Evolutionary conservation across 2,113 vertebrate genomes (phyloP).

Genomic region (Morphnarchus princeps): DNA sequence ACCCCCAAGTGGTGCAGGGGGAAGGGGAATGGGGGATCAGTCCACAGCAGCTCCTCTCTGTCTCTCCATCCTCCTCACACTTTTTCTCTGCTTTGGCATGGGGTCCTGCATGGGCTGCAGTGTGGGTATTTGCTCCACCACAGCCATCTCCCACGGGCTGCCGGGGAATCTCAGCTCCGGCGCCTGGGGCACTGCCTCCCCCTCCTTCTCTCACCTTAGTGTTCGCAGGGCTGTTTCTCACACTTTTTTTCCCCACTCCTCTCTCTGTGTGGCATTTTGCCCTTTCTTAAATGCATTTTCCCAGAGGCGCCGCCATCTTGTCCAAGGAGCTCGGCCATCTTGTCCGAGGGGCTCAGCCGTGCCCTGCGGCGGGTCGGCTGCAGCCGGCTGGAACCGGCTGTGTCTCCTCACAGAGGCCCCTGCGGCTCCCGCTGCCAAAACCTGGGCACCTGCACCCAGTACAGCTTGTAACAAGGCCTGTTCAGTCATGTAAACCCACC

Average conservation of each 20-base stretch:
- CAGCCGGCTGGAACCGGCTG: accelerated
- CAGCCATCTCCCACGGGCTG: accelerated
- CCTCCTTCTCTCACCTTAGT: neutral
- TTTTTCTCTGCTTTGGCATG: neutral
- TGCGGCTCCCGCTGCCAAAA: accelerated
- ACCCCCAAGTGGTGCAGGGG: accelerated
- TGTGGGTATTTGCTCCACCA: neutral
- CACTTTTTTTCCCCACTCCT: neutral
- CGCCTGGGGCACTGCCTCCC: neutral
- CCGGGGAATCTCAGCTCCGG: neutral
- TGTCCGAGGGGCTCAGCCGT: neutral
- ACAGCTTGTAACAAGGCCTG: neutral
- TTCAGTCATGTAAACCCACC: neutral
- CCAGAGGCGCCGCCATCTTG: accelerated
- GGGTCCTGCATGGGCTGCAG: neutral
- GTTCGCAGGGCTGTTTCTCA: neutral
- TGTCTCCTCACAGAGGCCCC: neutral
- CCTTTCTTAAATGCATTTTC: neutral
- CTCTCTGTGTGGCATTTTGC: neutral
- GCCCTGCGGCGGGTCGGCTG: accelerated
- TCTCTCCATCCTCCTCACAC: neutral
- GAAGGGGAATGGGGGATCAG: neutral
- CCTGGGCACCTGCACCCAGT: neutral
- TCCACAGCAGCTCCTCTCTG: neutral
- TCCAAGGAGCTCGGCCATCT: too few relatives aligned